Evolutionary conservation across 2,113 vertebrate species (phyloP), one percentile per base, ranked within the genome.

Genomic region (Ciconia boyciana): DNA sequence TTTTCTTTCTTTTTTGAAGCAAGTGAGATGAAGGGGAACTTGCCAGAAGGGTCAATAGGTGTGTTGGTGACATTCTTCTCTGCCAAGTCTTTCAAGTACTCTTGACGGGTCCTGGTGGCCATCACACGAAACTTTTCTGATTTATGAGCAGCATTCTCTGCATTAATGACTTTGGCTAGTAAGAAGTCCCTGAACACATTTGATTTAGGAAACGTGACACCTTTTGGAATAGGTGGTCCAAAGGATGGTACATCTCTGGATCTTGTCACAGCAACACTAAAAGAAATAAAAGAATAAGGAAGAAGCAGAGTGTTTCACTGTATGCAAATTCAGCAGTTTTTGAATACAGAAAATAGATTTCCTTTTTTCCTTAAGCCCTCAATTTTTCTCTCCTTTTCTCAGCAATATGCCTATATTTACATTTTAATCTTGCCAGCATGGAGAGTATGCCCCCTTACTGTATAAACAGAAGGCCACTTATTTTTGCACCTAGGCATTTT

Each of bases 141-240:
- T 97, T 99, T 99, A 95, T 99, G 99, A 94, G 99, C 99, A 51
- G 99, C 99, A 87, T 99, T 99, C 97, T 99, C 99, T 16, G 99
- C 99, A 77, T 99, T 99, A 95, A 99, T 99, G 89, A 99, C 99
- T 98, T 99, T 99, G 95, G 99, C 98, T 91, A 99, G 93, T 82
- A 99, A 98, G 97, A 99, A 99, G 99, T 99, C 99, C 99, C 99
- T 99, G 98, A 99, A 99, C 70, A 99, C 99, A 6, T 99, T 99
- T 72, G 99, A 99, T 95, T 99, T 99, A 44, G 99, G 99, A 97
- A 99, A 99, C 3, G 99, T 99, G 95, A 99, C 98, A 7, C 98
- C 99, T 98, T 99, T 99, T 21, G 99, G 99, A 94, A 99, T 99
- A 55, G 99, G 99, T 64, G 99, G 99, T 78, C 99, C 99, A 82